These are phyloP conservation scores for Rhagonycha fulva DNA, from an alignment of 2,888 invertebrate genomes.

Conservation along the genomic window DNA sequence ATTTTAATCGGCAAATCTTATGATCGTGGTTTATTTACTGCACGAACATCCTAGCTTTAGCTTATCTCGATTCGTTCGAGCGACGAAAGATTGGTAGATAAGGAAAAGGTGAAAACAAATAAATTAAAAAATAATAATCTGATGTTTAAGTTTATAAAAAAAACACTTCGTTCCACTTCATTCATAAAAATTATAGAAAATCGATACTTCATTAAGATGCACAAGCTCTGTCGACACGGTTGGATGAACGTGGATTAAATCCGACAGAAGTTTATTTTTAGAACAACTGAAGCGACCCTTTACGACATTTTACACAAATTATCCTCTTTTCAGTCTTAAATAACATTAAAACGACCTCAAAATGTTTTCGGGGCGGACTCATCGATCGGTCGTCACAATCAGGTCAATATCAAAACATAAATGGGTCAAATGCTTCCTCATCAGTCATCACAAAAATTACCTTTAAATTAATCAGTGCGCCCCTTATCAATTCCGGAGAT, in stretches of 20 bases:
- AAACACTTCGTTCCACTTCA: background rate
- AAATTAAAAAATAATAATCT: background rate
- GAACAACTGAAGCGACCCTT: background rate
- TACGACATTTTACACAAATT: background rate
- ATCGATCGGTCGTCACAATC: constrained; percentile 7
- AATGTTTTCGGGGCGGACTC: background rate
- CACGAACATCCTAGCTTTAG: background rate
- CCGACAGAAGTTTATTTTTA: background rate
- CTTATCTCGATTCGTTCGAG: background rate
- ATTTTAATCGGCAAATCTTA: too few relatives aligned
- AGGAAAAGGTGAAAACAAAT: background rate
- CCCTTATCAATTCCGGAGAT: constrained; percentile 39
- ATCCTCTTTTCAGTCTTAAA: background rate
- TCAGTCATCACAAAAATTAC: constrained; percentile 25
- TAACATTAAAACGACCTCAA: constrained; percentile 1
- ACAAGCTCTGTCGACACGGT: background rate
- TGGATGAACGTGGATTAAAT: background rate
- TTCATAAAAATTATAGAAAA: background rate
- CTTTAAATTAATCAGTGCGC: constrained; percentile 43
- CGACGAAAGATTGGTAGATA: background rate
- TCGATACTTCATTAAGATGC: constrained; percentile 11
- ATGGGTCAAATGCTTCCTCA: constrained; percentile 8
- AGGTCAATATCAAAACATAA: constrained; percentile 17
- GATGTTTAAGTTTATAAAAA: background rate
- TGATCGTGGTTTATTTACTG: too few relatives aligned